These are phyloP conservation scores for Pheosia gnoma DNA, from an alignment of 2,888 invertebrate species.

Conservation along the genomic window DNA sequence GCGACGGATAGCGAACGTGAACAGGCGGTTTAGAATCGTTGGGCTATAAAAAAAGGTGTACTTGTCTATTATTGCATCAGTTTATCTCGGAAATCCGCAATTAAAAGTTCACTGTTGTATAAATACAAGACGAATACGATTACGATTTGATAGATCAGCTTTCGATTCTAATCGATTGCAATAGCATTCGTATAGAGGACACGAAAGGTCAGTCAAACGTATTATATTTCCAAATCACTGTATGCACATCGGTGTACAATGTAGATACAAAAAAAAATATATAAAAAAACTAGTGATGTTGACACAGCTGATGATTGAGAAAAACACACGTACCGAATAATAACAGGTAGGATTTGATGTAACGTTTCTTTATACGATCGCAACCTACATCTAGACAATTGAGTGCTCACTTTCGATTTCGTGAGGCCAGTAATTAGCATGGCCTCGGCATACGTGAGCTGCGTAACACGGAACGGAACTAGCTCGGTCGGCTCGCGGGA, in stretches of 20 bases:
- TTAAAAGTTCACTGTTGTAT: slow-evolving; percentile 34
- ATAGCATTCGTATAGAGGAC: slow-evolving; percentile 19
- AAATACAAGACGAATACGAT: slow-evolving; percentile 17
- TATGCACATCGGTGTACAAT: slow-evolving; percentile 6
- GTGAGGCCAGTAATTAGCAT: slow-evolving; percentile 79
- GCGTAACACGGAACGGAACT: slow-evolving; percentile 77
- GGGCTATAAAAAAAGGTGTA: slow-evolving; percentile 43
- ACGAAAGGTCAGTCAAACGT: slow-evolving; percentile 51
- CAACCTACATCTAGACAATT: slow-evolving; percentile 65
- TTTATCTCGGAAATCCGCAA: slow-evolving; percentile 61
- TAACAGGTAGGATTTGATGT: slow-evolving; percentile 50
- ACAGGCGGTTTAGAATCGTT: slow-evolving; percentile 44
- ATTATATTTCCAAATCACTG: slow-evolving; percentile 38
- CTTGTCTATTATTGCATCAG: slow-evolving; percentile 31
- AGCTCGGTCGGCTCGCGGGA: slow-evolving; percentile 37
- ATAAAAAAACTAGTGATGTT: background rate
- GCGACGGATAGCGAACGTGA: slow-evolving; percentile 49
- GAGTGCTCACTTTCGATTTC: slow-evolving; percentile 77
- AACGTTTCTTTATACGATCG: slow-evolving; percentile 60
- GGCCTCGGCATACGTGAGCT: slow-evolving; percentile 74
- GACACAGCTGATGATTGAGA: slow-evolving; percentile 13
- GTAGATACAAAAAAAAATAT: slow-evolving; percentile 5
- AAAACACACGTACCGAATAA: slow-evolving; percentile 33
- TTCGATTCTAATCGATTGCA: slow-evolving; percentile 50
- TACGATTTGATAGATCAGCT: slow-evolving; percentile 42